Evolutionary conservation across 2,113 vertebrate species (phyloP).

Genomic region (Labrus mixtus): DNA sequence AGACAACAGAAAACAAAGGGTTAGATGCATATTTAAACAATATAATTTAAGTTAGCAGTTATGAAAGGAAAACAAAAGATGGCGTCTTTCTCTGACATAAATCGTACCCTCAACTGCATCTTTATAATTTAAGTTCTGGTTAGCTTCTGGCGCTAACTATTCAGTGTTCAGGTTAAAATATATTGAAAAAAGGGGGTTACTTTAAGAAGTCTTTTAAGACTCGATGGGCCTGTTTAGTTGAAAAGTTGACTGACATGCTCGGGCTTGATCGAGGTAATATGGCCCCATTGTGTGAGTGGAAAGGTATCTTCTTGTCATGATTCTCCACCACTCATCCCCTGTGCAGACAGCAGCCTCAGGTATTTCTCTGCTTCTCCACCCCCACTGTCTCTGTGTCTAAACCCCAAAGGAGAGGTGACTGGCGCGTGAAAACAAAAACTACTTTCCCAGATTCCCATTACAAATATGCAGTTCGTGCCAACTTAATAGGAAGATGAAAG

Average conservation of each 20-base stretch:
- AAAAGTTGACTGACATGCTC: slow-evolving; percentile 37
- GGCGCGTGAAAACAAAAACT: slow-evolving; percentile 59
- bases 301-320: slow-evolving; percentile 70
- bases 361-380: slow-evolving; percentile 58
- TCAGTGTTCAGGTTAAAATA: slow-evolving; percentile 8
- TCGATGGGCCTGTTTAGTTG: slow-evolving; percentile 13
- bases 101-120: not conserved
- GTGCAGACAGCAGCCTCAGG: slow-evolving; percentile 68
- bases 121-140: not conserved
- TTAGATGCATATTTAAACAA: not conserved
- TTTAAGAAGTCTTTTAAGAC: slow-evolving; percentile 6
- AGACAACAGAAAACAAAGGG: not conserved
- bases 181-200: not conserved
- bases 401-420: slow-evolving; percentile 51
- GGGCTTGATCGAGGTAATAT: slow-evolving; percentile 63
- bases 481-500: slow-evolving; percentile 63
- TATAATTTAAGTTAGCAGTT: not conserved
- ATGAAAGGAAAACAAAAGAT: not conserved
- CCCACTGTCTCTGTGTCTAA: slow-evolving; percentile 57
- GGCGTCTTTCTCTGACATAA: not conserved
- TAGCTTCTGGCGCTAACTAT: slow-evolving; percentile 15
- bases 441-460: slow-evolving; percentile 74
- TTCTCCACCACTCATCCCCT: slow-evolving; percentile 56
- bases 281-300: slow-evolving; percentile 49
- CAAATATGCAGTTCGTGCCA: slow-evolving; percentile 63